These are phyloP conservation scores for Odontothrips loti DNA, from an alignment of 2,888 invertebrate genomes.

Conservation along the genomic window DNA sequence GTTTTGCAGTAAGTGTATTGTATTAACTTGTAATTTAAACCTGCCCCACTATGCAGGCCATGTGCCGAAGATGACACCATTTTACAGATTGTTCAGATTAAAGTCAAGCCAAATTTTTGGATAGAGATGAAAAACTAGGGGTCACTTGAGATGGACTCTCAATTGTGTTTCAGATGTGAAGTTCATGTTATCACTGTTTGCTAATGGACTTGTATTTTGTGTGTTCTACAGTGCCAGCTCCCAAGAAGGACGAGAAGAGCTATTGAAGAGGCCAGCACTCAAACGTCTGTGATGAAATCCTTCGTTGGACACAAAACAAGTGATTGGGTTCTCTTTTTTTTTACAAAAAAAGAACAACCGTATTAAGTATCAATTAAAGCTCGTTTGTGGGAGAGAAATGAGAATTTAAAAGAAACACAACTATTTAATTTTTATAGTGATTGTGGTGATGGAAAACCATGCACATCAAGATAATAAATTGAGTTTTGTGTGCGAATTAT, in stretches of 20 bases:
- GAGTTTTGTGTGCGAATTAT: slow-evolving; percentile 15
- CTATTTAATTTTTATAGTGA: slow-evolving; percentile 21
- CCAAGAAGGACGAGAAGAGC: background rate
- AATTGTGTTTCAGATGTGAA: too few species aligned
- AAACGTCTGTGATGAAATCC: slow-evolving; percentile 24
- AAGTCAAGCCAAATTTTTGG: too few species aligned
- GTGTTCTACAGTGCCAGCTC: background rate
- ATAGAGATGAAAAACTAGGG: too few species aligned
- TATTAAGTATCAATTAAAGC: background rate
- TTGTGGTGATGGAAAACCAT: slow-evolving; percentile 20
- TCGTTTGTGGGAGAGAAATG: slow-evolving; percentile 20
- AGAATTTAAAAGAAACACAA: slow-evolving; percentile 11
- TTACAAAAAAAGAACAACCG: background rate
- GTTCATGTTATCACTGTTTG: too few species aligned
- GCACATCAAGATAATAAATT: slow-evolving; percentile 20
- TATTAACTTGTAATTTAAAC: background rate
- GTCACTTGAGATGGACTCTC: too few species aligned
- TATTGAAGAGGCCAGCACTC: background rate
- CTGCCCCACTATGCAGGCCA: too few species aligned
- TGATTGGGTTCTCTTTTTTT: slow-evolving; percentile 14
- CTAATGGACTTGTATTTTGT: too few species aligned
- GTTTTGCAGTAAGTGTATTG: background rate
- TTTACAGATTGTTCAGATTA: background rate
- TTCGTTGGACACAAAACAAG: slow-evolving; percentile 26
- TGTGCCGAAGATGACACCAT: background rate